Conservation (phyloP, 1,140 invertebrate species). For the Diuraphis noxia region DNA sequence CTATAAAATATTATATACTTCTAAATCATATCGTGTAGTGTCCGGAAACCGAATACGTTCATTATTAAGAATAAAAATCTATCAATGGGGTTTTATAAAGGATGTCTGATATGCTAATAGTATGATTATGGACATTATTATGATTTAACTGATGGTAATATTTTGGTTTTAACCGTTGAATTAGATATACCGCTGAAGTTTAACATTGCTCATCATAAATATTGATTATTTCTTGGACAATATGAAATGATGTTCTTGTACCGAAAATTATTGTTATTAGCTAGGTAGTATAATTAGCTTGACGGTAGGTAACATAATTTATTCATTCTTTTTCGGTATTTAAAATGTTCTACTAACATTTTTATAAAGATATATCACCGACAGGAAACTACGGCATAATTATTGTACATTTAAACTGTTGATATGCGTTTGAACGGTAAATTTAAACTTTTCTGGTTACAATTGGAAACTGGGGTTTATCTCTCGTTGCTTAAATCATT, state of each 20-base stretch:
- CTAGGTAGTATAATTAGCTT: too few relatives aligned
- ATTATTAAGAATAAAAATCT: background rate
- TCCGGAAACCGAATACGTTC: background rate
- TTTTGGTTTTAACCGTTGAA: background rate
- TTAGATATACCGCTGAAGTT: background rate
- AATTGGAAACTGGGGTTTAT: conserved; percentile 25
- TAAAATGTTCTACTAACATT: background rate
- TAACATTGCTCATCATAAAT: background rate
- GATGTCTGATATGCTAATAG: background rate
- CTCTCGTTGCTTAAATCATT: conserved; percentile 17
- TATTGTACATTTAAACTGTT: background rate
- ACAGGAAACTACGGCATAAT: background rate
- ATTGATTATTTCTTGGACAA: background rate
- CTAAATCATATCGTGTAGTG: too few relatives aligned
- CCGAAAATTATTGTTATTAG: background rate
- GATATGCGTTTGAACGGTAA: background rate
- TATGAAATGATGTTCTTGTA: background rate
- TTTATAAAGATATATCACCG: background rate
- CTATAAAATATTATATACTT: background rate
- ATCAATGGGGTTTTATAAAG: background rate
- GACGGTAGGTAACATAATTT: background rate
- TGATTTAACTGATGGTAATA: background rate
- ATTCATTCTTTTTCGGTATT: background rate
- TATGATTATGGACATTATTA: background rate
- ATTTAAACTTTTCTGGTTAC: conserved; percentile 1